phyloP scores from a whole-genome alignment of 1,140 invertebrate species.

The Megalonaias nervosa region DNA sequence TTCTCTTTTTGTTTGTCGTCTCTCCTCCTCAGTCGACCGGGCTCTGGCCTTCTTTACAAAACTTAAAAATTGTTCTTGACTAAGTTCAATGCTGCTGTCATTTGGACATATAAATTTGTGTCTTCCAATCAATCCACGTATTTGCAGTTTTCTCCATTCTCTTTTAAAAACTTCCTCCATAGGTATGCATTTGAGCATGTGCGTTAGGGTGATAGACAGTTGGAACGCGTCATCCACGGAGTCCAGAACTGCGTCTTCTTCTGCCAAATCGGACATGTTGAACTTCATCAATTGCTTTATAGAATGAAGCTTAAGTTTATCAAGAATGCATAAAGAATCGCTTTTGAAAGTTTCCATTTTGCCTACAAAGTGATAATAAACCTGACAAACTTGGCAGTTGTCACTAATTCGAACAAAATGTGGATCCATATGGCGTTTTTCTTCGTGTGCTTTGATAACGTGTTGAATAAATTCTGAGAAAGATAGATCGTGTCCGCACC shows the following conservation, averaged over 20 bases:
- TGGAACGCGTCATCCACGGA: conserved; percentile 40
- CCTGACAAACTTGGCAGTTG: conserved; percentile 44
- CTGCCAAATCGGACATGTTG: conserved; percentile 10
- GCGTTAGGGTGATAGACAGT: conserved; percentile 2
- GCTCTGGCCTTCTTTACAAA: conserved; percentile 9
- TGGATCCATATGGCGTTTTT: conserved; percentile 26
- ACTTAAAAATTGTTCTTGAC: conserved; percentile 17
- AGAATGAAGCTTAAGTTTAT: conserved; percentile 32
- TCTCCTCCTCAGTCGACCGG: background rate
- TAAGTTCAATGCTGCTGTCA: conserved; percentile 5
- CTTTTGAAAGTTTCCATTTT: conserved; percentile 51
- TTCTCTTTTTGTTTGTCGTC: conserved; percentile 21
- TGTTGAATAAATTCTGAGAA: conserved; percentile 52
- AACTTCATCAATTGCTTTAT: conserved; percentile 18
- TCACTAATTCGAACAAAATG: conserved; percentile 43
- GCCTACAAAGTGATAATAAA: conserved; percentile 46
- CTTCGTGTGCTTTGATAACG: conserved; percentile 34
- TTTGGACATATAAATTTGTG: conserved; percentile 9
- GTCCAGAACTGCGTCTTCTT: conserved; percentile 42
- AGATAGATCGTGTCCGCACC: conserved; percentile 52
- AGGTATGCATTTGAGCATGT: conserved; percentile 41
- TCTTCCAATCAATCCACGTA: conserved; percentile 41
- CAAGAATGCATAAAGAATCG: conserved; percentile 35
- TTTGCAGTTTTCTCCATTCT: conserved; percentile 51
- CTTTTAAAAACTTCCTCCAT: conserved; percentile 37